phyloP scores from a whole-genome alignment of 2,797 vertebrate genomes.

The Gymnoscopelus braueri region DNA sequence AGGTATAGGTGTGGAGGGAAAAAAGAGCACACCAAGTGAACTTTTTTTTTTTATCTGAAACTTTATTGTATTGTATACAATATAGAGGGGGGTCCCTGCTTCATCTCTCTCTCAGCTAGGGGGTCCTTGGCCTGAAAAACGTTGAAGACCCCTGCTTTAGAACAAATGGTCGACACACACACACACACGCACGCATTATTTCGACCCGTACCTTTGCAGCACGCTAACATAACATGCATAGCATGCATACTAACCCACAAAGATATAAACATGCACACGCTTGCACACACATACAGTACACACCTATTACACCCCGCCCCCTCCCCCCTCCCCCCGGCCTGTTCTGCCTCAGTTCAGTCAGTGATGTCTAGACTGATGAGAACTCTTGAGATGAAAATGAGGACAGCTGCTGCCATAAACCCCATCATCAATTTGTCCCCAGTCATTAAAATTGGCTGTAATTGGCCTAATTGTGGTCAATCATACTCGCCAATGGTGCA shows the following conservation, averaged over 20 bases:
- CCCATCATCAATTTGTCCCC: constrained; percentile 76
- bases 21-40: too few species aligned
- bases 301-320: constrained; percentile 17
- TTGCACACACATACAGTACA: background rate
- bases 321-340: constrained; percentile 2
- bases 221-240: background rate
- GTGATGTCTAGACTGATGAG: constrained; percentile 53
- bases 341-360: constrained; percentile 21
- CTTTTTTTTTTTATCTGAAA: too few species aligned
- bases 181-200: background rate
- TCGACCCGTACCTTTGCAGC: background rate
- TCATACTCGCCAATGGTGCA: constrained; percentile 68
- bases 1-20: too few species aligned
- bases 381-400: constrained; percentile 58
- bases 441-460: constrained; percentile 71
- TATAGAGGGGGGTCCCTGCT: too few species aligned
- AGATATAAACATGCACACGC: constrained; percentile 7
- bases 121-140: too few species aligned
- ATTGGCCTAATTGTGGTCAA: constrained; percentile 76
- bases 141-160: too few species aligned
- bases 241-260: constrained; percentile 3
- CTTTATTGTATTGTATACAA: too few species aligned
- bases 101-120: too few species aligned
- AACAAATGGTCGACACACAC: background rate
- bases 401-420: constrained; percentile 67